A percentile compares a stretch with the other conserved stretches of the same genome.
Conservation (phyloP, 2,888 invertebrate species). For the Hydraecia micacea region DNA sequence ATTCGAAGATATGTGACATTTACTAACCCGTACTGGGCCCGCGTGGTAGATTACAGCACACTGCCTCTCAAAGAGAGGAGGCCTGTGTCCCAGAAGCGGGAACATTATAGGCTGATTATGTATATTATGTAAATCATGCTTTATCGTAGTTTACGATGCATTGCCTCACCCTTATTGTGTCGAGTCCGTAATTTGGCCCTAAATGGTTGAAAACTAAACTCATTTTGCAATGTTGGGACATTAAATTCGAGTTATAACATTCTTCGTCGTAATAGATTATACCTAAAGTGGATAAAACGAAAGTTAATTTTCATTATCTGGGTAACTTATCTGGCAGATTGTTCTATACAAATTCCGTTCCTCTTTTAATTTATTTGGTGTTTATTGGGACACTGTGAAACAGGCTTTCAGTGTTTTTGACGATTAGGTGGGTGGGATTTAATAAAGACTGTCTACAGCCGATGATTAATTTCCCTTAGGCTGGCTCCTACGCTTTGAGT, state of each 20-base stretch:
- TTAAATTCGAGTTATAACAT: slow-evolving; percentile 27
- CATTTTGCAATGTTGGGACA: slow-evolving; percentile 15
- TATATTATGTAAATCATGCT: background rate
- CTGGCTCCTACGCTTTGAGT: slow-evolving; percentile 7
- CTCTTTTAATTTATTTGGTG: background rate
- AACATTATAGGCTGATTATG: background rate
- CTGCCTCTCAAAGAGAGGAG: background rate
- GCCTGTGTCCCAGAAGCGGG: background rate
- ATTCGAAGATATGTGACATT: background rate
- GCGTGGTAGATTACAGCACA: background rate
- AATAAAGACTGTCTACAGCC: background rate
- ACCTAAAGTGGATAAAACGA: background rate
- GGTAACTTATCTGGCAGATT: background rate
- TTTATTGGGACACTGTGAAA: slow-evolving; percentile 1
- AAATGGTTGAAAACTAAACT: slow-evolving; percentile 42
- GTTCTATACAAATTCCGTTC: background rate
- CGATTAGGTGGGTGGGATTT: background rate
- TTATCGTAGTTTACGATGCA: background rate
- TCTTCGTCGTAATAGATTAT: slow-evolving; percentile 11
- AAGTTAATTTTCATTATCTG: background rate
- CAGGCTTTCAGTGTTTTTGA: slow-evolving; percentile 12
- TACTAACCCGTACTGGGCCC: background rate
- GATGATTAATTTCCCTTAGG: slow-evolving; percentile 23
- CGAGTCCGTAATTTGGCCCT: slow-evolving; percentile 38
- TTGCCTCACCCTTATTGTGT: slow-evolving; percentile 24